These are phyloP conservation scores for Scrobipalpa atriplicella DNA, from an alignment of 2,888 invertebrate genomes.

Conservation along the genomic window DNA sequence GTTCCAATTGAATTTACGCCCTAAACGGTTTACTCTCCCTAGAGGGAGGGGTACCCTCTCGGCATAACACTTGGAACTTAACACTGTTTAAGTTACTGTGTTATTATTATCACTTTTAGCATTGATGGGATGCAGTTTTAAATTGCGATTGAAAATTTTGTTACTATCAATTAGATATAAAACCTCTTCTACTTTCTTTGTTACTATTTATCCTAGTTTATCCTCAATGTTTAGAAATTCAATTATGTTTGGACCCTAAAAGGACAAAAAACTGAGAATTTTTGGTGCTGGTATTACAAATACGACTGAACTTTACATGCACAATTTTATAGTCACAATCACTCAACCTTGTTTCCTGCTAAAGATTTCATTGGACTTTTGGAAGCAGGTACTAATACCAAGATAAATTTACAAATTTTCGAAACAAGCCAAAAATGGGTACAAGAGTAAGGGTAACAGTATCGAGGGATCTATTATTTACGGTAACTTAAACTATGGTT, in stretches of 20 bases:
- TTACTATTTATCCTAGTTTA: too few species aligned
- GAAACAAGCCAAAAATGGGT: background rate
- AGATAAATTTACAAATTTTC: background rate
- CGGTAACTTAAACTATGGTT: slow-evolving; percentile 69
- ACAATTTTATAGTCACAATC: too few species aligned
- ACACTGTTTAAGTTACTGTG: slow-evolving; percentile 24
- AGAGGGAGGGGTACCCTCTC: slow-evolving; percentile 37
- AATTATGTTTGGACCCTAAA: too few species aligned
- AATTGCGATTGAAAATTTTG: background rate
- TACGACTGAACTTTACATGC: too few species aligned
- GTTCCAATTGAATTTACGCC: slow-evolving; percentile 64
- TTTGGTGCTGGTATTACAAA: too few species aligned
- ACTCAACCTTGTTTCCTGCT: too few species aligned
- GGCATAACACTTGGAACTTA: slow-evolving; percentile 22
- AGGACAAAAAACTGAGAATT: too few species aligned
- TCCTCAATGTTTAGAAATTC: too few species aligned
- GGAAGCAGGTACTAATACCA: too few species aligned
- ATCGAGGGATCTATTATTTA: slow-evolving; percentile 55
- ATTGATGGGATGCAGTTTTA: background rate
- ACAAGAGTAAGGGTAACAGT: slow-evolving; percentile 28
- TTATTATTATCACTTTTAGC: slow-evolving; percentile 15
- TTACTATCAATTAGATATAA: too few species aligned
- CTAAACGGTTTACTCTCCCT: slow-evolving; percentile 58
- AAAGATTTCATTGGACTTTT: too few species aligned
- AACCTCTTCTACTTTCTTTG: too few species aligned